These are phyloP conservation scores for Himantopus leucocephalus DNA, from an alignment of 2,113 vertebrate species.

Conservation along the genomic window DNA sequence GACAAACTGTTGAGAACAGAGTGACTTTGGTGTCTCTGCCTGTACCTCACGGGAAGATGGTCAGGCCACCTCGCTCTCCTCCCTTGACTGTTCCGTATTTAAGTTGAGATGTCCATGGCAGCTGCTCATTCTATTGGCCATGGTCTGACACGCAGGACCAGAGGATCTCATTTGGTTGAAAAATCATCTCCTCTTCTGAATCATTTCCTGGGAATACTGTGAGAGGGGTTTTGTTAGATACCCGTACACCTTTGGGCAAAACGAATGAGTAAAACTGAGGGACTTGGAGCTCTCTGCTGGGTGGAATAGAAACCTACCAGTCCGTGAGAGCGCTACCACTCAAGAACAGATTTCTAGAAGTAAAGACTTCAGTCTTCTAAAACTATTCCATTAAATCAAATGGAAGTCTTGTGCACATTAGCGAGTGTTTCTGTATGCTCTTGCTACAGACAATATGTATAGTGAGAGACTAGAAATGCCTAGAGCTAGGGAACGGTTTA, in stretches of 20 bases:
- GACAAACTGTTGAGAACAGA: not conserved
- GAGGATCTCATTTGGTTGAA: slow-evolving; percentile 52
- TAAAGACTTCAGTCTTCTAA: not conserved
- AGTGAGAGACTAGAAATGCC: not conserved
- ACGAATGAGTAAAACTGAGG: not conserved
- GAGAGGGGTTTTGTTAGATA: slow-evolving; percentile 33
- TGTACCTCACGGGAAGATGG: not conserved
- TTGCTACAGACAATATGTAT: not conserved
- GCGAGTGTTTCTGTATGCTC: not conserved
- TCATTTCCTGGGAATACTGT: slow-evolving; percentile 66
- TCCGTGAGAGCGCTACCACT: not conserved
- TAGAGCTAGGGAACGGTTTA: slow-evolving; percentile 28
- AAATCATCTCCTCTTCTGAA: slow-evolving; percentile 69
- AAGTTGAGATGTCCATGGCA: slow-evolving; percentile 38
- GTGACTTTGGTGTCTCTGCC: slow-evolving; percentile 22
- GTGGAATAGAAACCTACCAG: not conserved
- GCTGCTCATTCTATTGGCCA: slow-evolving; percentile 68
- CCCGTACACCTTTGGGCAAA: not conserved
- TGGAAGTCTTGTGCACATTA: slow-evolving; percentile 52
- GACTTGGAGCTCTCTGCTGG: not conserved
- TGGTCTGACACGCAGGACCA: slow-evolving; percentile 55
- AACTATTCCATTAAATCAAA: slow-evolving; percentile 19
- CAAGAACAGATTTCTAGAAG: not conserved
- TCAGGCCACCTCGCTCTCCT: slow-evolving; percentile 30
- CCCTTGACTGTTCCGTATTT: not conserved